phyloP scores from a whole-genome alignment of 2,113 vertebrate genomes.

The Psilopogon haemacephalus region DNA sequence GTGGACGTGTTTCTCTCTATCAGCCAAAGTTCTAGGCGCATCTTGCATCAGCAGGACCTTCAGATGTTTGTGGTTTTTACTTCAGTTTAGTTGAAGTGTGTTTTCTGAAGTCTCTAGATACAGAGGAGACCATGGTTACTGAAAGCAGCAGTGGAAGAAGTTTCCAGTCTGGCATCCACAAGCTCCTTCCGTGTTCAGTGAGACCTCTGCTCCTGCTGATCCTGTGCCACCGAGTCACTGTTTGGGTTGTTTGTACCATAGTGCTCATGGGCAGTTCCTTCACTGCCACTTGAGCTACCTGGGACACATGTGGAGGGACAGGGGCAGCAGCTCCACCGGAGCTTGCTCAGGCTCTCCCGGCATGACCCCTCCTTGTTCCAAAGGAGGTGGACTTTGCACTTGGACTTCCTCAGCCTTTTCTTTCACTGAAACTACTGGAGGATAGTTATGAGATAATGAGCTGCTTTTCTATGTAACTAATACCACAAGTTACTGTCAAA shows the following conservation, averaged over 20 bases:
- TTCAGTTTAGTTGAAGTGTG: slow-evolving; percentile 68
- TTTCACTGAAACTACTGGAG: neutral
- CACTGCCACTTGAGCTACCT: neutral
- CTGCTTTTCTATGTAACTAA: slow-evolving; percentile 17
- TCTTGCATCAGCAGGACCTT: slow-evolving; percentile 41
- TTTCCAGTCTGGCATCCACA: neutral
- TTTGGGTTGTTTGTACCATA: slow-evolving; percentile 5
- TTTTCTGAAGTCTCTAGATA: slow-evolving; percentile 23
- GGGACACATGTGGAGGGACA: neutral
- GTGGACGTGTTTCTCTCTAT: slow-evolving; percentile 94
- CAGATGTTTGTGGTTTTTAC: slow-evolving; percentile 41
- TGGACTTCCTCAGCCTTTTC: neutral
- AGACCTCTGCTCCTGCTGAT: slow-evolving; percentile 38
- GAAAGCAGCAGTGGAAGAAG: neutral
- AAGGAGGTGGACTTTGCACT: slow-evolving; percentile 13
- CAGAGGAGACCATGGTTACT: slow-evolving; percentile 37
- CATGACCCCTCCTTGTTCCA: neutral
- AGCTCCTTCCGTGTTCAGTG: neutral
- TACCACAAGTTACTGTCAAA: neutral
- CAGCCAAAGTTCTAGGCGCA: slow-evolving; percentile 94
- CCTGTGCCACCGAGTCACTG: neutral
- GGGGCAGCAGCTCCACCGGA: neutral
- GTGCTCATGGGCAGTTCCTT: slow-evolving; percentile 7
- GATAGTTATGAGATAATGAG: neutral
- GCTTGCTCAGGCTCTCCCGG: neutral